Evolutionary conservation across 2,113 vertebrate species (phyloP), one percentile per base, ranked within the genome.

Genomic region (Zapornia atra): DNA sequence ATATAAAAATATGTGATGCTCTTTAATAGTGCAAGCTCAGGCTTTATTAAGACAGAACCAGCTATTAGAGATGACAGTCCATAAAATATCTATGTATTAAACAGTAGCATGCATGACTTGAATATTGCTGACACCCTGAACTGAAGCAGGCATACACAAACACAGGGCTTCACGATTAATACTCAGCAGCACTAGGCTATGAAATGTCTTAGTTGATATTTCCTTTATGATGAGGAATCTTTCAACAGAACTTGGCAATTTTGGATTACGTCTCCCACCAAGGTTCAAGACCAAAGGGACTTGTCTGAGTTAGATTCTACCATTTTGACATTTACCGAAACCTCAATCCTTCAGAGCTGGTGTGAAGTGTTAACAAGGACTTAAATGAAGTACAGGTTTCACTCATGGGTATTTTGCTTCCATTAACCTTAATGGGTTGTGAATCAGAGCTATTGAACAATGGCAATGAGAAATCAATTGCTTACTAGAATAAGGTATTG

Each of bases 391-490:
- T 88, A 92, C 64, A 53, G 40, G 38, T 86, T 83, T 95, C 72
- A 75, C 60, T 77, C 76, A 34, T 3, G 51, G 46, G 65, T 73
- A 72, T 86, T 89, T 86, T 85, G 61, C 68, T 86, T 81, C 68
- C 34, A 75, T 90, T 81, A 88, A 81, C 92, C 71, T 68, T 86
- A 71, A 71, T 75, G 64, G 60, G 56, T 26, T 83, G 64, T 71
- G 72, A 83, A 88, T 92, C 76, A 84, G 51, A 88, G 29, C 59
- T 93, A 86, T 83, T 90, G 94, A 93, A 63, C 79, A 90, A 78
- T 26, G 38, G 42, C 44, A 75, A 83, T 88, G 80, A 88, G 82
- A 90, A 92, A 93, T 94, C 93, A 90, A 60, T 95, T 87, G 42
- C 73, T 84, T 77, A 38, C 38, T 85, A 34, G 66, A 84, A 86